These are phyloP conservation scores for Clavelina lepadiformis DNA, from an alignment of 23 tunicate species.

Conservation along the genomic window DNA sequence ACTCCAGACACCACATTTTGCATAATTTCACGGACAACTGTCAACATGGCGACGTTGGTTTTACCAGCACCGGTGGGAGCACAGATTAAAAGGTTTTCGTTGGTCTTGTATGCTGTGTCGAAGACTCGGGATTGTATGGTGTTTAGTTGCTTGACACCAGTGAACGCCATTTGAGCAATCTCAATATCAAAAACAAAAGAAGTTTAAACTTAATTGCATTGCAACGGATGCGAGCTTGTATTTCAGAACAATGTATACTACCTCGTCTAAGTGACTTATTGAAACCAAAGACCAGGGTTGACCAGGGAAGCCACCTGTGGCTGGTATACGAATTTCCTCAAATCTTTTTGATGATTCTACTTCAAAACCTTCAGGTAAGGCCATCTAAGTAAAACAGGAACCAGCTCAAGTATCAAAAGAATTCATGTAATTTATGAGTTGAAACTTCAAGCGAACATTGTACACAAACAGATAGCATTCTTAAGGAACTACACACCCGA, in stretches of 20 bases:
- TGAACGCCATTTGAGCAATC: slow-evolving; percentile 85
- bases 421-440: too few species aligned
- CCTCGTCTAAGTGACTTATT: slow-evolving; percentile 75
- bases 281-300: slow-evolving; percentile 58
- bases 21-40: slow-evolving; percentile 67
- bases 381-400: slow-evolving; percentile 48
- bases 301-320: slow-evolving; percentile 20
- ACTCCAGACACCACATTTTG: slow-evolving; percentile 69
- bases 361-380: slow-evolving; percentile 76
- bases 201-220: not conserved
- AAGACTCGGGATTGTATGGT: slow-evolving; percentile 92
- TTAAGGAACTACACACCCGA: slow-evolving; percentile 23
- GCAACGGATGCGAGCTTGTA: not conserved
- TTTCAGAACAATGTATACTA: too few species aligned
- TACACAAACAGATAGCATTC: not conserved
- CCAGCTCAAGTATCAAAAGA: too few species aligned
- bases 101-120: slow-evolving; percentile 78
- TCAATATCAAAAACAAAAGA: slow-evolving; percentile 5
- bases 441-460: not conserved
- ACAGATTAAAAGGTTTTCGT: slow-evolving; percentile 92
- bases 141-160: slow-evolving; percentile 79
- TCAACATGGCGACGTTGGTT: slow-evolving; percentile 99
- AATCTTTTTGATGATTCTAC: slow-evolving; percentile 31
- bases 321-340: slow-evolving; percentile 84
- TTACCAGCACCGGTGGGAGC: slow-evolving; percentile 99